Evolutionary conservation across 1,140 invertebrate species (phyloP).

Genomic region (Diabrotica undecimpunctata): DNA sequence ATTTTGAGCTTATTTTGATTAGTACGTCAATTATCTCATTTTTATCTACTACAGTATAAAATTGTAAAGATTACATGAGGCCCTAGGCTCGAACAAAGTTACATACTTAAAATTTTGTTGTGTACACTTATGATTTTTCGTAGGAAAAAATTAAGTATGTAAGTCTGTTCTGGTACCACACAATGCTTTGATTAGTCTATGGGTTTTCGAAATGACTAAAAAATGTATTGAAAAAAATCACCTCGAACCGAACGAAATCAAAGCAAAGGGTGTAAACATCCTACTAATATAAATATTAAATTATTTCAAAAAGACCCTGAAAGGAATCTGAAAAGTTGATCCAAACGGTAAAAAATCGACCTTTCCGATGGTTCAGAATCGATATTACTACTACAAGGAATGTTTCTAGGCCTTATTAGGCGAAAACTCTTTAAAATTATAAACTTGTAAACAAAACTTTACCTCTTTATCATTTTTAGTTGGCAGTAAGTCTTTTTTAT

Average conservation of each 20-base stretch:
- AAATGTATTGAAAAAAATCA: constrained; percentile 1
- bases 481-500: no score
- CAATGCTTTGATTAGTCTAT: constrained; percentile 1
- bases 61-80: no score
- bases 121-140: background rate
- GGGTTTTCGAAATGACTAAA: background rate
- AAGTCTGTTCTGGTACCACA: background rate
- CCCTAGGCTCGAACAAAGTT: background rate
- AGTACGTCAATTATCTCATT: background rate
- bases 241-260: background rate
- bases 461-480: no score
- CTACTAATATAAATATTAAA: no score
- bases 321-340: constrained; percentile 17
- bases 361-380: background rate
- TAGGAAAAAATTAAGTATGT: background rate
- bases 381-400: constrained; percentile 1
- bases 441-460: no score
- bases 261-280: no score
- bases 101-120: background rate
- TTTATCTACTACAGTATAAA: background rate
- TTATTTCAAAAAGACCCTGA: no score
- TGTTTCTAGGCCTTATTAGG: background rate
- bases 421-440: no score
- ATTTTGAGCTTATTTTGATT: constrained; percentile 15
- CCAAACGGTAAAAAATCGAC: constrained; percentile 17